These are phyloP conservation scores for Notoglanidium macrostoma DNA, from an alignment of 2,797 vertebrate genomes.

Conservation along the genomic window DNA sequence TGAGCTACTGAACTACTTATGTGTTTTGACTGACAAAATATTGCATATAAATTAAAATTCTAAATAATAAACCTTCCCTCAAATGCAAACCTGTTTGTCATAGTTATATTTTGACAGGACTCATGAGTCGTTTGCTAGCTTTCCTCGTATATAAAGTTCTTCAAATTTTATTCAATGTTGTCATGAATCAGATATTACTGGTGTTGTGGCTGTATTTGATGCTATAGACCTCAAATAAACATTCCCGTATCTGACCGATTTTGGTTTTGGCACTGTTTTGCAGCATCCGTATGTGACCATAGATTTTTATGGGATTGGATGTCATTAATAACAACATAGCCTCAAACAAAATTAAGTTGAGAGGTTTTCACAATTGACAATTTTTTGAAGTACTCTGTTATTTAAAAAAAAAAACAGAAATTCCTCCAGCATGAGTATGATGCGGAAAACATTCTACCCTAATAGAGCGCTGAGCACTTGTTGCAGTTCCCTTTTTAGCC, in stretches of 20 bases:
- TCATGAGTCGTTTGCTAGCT: background rate
- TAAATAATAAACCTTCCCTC: slow-evolving; percentile 33
- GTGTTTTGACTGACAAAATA: slow-evolving; percentile 7
- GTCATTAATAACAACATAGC: background rate
- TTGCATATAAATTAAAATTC: slow-evolving; percentile 31
- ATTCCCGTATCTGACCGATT: background rate
- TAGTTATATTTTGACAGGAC: background rate
- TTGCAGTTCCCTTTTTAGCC: background rate
- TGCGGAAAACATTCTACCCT: background rate
- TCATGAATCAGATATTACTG: background rate
- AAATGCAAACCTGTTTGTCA: slow-evolving; percentile 8
- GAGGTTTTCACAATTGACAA: background rate
- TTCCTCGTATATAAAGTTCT: background rate
- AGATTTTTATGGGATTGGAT: background rate
- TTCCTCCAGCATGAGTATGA: background rate
- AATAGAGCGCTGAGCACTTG: background rate
- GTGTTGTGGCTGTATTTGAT: background rate
- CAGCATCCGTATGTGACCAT: background rate
- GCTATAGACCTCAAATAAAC: background rate
- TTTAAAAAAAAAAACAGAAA: background rate
- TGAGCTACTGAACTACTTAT: background rate
- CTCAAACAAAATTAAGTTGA: background rate
- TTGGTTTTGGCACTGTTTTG: background rate
- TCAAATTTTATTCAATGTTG: background rate
- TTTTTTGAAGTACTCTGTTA: background rate